These are phyloP conservation scores for Apodemia zela DNA, from an alignment of 2,888 invertebrate species.

Conservation along the genomic window DNA sequence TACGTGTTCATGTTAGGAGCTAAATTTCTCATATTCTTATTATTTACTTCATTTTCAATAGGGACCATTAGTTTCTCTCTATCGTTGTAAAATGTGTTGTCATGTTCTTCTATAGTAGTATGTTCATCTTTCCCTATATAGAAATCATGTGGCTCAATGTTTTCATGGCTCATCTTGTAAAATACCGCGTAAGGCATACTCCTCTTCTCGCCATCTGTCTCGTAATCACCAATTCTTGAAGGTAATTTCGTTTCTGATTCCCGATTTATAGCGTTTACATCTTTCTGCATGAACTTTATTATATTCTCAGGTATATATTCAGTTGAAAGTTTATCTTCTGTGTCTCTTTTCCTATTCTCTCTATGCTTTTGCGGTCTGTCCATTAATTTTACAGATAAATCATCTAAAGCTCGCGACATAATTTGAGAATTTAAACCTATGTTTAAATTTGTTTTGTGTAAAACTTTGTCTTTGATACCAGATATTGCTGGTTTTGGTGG, in stretches of 20 bases:
- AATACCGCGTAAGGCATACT: constrained; percentile 53
- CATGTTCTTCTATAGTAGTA: constrained; percentile 10
- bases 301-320: neutral
- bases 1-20: neutral
- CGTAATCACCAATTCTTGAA: constrained; percentile 38
- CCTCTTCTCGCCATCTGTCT: constrained; percentile 38
- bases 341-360: constrained; percentile 29
- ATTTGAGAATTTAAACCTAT: constrained; percentile 17
- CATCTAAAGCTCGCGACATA: constrained; percentile 37
- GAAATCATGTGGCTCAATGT: constrained; percentile 31
- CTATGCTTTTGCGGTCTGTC: constrained; percentile 25
- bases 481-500: constrained; percentile 19
- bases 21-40: neutral
- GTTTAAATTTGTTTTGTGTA: constrained; percentile 25
- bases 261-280: constrained; percentile 26
- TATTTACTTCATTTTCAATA: constrained; percentile 1
- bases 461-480: constrained; percentile 25
- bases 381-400: constrained; percentile 36
- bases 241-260: constrained; percentile 23
- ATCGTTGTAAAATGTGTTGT: constrained; percentile 1
- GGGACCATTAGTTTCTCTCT: constrained; percentile 1
- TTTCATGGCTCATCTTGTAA: constrained; percentile 49
- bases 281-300: neutral
- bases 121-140: constrained; percentile 27
- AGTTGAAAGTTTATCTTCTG: constrained; percentile 16